These are phyloP conservation scores for Clinocottus analis DNA, from an alignment of 2,113 vertebrate species.

Conservation along the genomic window DNA sequence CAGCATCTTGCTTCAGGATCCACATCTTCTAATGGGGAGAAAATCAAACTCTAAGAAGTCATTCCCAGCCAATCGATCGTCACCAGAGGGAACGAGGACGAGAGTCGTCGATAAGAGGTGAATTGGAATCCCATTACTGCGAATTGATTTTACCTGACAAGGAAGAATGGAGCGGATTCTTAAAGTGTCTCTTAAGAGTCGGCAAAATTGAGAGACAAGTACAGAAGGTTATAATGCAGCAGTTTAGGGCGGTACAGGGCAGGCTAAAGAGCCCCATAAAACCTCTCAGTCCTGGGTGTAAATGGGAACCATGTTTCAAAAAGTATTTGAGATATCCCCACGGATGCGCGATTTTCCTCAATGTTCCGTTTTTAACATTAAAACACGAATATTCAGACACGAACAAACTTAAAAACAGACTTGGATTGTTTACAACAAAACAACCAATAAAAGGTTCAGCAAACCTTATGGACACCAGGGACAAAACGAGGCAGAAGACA, in stretches of 20 bases:
- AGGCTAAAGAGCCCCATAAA: background rate
- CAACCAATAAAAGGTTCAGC: too few relatives aligned
- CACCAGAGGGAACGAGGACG: slow-evolving; percentile 15
- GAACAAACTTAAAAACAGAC: background rate
- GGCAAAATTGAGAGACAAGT: slow-evolving; percentile 5
- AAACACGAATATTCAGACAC: background rate
- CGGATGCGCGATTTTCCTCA: too few relatives aligned
- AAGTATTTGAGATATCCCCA: background rate
- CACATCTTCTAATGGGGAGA: slow-evolving; percentile 27
- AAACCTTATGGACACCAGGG: too few relatives aligned
- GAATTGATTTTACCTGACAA: slow-evolving; percentile 54
- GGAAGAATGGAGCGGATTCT: slow-evolving; percentile 36
- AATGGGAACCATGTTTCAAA: background rate
- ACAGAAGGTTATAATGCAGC: background rate
- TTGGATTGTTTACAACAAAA: background rate
- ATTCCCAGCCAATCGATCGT: slow-evolving; percentile 47
- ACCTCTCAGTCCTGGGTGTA: background rate
- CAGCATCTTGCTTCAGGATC: slow-evolving; percentile 48
- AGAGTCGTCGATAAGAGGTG: background rate
- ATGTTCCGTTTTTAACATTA: background rate
- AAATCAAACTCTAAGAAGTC: slow-evolving; percentile 52
- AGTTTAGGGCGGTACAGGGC: background rate
- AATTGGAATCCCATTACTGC: slow-evolving; percentile 44
- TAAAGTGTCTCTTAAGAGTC: slow-evolving; percentile 14
- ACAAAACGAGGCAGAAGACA: too few relatives aligned